Evolutionary conservation across 2,888 invertebrate genomes (phyloP), one percentile per base, ranked within the genome.

Genomic region (Campoplex capitator): DNA sequence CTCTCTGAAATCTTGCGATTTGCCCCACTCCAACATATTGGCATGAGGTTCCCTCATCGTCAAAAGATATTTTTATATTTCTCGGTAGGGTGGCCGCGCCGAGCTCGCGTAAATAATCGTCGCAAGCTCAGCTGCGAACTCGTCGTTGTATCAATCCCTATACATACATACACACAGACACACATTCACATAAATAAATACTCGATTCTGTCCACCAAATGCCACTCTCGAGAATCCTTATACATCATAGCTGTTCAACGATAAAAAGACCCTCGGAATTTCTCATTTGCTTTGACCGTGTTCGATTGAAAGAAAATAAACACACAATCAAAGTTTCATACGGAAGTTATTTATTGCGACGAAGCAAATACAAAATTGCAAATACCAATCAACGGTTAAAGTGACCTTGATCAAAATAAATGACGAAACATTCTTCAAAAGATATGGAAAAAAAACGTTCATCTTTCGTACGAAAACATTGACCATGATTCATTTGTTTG

Each of bases 51-150:
- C 48, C 78, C 78, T 54, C 78, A 71, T 77, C 76, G 74, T 56
- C 65, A 65, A 82, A 75, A 84, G 84, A 79, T 89, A 89, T 89
- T 89, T 89, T 89, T 89, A 88, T 89, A 88, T 85, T 89, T 88
- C 87, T 83, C 85, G 81, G 84, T 88, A 86, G 83, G 80, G 84
- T 81, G 74, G 76, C 87, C 67, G 79, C 58, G 62, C 32, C 45
- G 77, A 62, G 67, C 75, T 84, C 87, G 84, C 88, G 79, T 85
- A 87, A 83, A 84, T 86, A 87, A 87, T 89, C 85, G 79, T 85
- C 86, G 82, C 83, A 51, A 84, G 86, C 78, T 78, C 85, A 23
- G 45, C 75, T 58, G 51, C 42, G 67, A 73, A 68, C 28, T 80
- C 82, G 45, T 58, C 45, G 45, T 58, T 56, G 68, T 70, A 54